Conservation (phyloP, 2,888 invertebrate genomes). For the Metopia argyrocephala region DNA sequence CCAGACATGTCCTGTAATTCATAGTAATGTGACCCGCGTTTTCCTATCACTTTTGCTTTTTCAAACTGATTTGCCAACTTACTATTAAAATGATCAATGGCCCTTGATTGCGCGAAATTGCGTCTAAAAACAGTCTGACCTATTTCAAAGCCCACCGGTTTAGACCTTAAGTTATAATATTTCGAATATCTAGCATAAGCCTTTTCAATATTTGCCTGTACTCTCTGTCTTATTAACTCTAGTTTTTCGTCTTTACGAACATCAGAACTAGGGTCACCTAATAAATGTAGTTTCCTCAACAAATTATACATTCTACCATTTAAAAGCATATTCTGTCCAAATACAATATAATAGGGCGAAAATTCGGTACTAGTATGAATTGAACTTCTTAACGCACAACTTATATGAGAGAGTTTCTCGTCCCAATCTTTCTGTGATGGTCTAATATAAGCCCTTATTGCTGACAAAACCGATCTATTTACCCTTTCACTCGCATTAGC, state of each 20-base stretch:
- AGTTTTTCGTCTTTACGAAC: constrained; percentile 3
- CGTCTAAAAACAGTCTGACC: too few species aligned
- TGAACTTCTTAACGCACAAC: constrained; percentile 20
- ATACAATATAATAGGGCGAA: too few species aligned
- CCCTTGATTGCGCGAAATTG: constrained; percentile 25
- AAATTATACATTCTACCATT: background rate
- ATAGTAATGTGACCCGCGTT: constrained; percentile 20
- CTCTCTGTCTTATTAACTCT: constrained; percentile 3
- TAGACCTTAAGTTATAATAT: background rate
- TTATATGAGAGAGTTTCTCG: too few species aligned
- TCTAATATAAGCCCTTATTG: too few species aligned
- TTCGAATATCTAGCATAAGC: constrained; percentile 10
- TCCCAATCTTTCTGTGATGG: too few species aligned
- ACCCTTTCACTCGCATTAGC: too few species aligned
- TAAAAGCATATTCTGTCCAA: too few species aligned
- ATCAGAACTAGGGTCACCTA: background rate
- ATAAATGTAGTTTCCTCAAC: constrained; percentile 1
- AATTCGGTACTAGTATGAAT: constrained; percentile 16
- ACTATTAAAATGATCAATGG: constrained; percentile 15
- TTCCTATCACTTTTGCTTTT: background rate
- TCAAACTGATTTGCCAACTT: constrained; percentile 9
- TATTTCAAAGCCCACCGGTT: background rate
- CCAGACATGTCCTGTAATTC: constrained; percentile 17
- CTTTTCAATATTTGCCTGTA: background rate
- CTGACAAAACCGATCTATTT: too few species aligned